A percentile compares a stretch with the other conserved stretches of the same genome.
Conservation (phyloP, 2,797 vertebrate species). For the Lacerta viridis region DNA sequence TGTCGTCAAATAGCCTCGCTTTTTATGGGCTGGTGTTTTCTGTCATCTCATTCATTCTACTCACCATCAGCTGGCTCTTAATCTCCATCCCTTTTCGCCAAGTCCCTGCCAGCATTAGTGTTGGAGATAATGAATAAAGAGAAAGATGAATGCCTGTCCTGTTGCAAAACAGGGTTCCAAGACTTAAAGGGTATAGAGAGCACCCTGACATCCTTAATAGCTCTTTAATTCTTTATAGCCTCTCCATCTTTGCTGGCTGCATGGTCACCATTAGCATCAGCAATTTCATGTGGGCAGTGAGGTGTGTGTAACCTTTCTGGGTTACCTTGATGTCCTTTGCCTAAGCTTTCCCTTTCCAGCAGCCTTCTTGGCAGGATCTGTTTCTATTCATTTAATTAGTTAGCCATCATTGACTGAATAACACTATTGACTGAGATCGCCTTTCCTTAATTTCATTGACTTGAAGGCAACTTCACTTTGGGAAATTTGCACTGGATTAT, state of each 20-base stretch:
- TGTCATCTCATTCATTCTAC: not conserved
- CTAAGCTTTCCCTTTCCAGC: conserved; percentile 31
- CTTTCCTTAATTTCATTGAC: not conserved
- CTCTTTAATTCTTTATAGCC: conserved; percentile 41
- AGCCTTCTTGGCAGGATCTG: not conserved
- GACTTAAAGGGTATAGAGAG: conserved; percentile 40
- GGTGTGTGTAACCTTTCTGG: not conserved
- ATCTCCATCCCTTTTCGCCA: not conserved
- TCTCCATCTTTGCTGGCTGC: conserved; percentile 48
- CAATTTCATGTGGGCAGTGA: not conserved
- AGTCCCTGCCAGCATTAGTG: conserved; percentile 18
- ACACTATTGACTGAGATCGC: not conserved
- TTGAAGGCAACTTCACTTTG: not conserved
- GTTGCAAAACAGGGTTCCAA: not conserved
- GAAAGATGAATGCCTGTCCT: not conserved
- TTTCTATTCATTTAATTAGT: not conserved
- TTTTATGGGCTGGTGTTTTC: not conserved
- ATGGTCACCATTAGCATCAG: conserved; percentile 21
- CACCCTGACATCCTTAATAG: conserved; percentile 33
- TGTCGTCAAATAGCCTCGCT: not conserved
- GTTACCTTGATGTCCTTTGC: not conserved
- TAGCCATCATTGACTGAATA: not conserved
- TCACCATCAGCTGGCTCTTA: not conserved
- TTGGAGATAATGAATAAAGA: conserved; percentile 43
- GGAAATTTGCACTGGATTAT: conserved; percentile 7